A percentile compares a stretch with the other conserved stretches of the same genome.
These are phyloP conservation scores for Aplodontia rufa DNA, from an alignment of 2,113 vertebrate genomes.

Conservation along the genomic window DNA sequence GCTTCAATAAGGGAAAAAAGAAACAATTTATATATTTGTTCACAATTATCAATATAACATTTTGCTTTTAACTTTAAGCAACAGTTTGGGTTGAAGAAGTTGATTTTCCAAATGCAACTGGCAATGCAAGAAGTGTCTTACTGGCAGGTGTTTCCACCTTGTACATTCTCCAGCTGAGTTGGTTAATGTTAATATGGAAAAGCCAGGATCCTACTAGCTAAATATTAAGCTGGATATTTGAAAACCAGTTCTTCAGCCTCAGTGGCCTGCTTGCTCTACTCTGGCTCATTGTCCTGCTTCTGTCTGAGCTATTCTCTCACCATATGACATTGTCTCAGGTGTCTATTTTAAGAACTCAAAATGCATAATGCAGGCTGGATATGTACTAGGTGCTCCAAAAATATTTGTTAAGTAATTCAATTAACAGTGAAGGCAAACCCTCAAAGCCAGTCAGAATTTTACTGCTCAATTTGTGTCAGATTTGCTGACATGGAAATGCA, in stretches of 20 bases:
- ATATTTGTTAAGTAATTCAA: slow-evolving; percentile 5
- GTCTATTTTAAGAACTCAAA: neutral
- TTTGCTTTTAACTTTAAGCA: slow-evolving; percentile 2
- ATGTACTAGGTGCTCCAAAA: neutral
- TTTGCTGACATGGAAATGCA: slow-evolving; percentile 14
- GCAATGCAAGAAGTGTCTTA: neutral
- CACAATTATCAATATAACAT: neutral
- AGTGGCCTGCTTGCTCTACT: fast-evolving
- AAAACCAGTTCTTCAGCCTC: neutral
- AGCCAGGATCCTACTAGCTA: neutral
- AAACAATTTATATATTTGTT: neutral
- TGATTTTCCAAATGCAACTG: neutral
- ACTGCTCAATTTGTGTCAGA: neutral
- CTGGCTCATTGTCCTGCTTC: neutral
- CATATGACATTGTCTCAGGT: neutral
- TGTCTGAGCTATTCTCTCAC: neutral
- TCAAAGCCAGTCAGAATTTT: neutral
- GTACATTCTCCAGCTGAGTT: neutral
- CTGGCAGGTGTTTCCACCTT: neutral
- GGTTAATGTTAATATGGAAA: neutral
- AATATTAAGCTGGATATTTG: neutral
- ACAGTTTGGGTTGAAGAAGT: neutral
- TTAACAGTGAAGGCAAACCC: neutral
- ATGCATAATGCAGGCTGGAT: neutral
- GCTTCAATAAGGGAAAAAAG: neutral